Conservation (phyloP, 2,888 invertebrate species). For the Polyploca ridens region DNA sequence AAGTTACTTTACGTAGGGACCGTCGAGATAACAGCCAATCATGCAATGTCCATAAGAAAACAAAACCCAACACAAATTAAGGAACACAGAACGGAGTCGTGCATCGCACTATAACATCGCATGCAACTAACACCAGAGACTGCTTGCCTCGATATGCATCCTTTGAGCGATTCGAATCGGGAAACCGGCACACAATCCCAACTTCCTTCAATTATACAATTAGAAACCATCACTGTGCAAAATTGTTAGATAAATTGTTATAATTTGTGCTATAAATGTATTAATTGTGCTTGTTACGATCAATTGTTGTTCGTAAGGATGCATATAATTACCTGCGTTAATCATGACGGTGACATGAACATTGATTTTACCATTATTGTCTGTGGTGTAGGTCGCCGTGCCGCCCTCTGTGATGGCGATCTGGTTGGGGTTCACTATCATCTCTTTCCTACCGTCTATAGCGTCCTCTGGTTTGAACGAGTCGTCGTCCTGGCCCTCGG, state of each 20-base stretch:
- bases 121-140: conserved; percentile 68
- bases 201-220: conserved; percentile 44
- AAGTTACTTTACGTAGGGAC: too few species aligned
- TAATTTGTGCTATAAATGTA: conserved; percentile 54
- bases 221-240: conserved; percentile 76
- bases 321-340: conserved; percentile 87
- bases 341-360: conserved; percentile 95
- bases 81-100: conserved; percentile 19
- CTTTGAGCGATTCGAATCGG: conserved; percentile 65
- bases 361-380: conserved; percentile 94
- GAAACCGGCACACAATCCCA: conserved; percentile 66
- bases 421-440: conserved; percentile 74
- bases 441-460: conserved; percentile 84
- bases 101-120: conserved; percentile 38
- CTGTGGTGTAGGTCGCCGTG: conserved; percentile 86
- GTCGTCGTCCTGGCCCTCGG: conserved; percentile 93
- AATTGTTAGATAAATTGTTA: conserved; percentile 73
- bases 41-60: not conserved
- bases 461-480: conserved; percentile 85
- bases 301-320: conserved; percentile 74
- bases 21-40: conserved; percentile 6
- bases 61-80: conserved; percentile 7
- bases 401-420: conserved; percentile 80
- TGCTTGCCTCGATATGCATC: conserved; percentile 84
- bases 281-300: conserved; percentile 57